These are phyloP conservation scores for Trichoplusia ni DNA, from an alignment of 1,140 invertebrate species.

Conservation along the genomic window DNA sequence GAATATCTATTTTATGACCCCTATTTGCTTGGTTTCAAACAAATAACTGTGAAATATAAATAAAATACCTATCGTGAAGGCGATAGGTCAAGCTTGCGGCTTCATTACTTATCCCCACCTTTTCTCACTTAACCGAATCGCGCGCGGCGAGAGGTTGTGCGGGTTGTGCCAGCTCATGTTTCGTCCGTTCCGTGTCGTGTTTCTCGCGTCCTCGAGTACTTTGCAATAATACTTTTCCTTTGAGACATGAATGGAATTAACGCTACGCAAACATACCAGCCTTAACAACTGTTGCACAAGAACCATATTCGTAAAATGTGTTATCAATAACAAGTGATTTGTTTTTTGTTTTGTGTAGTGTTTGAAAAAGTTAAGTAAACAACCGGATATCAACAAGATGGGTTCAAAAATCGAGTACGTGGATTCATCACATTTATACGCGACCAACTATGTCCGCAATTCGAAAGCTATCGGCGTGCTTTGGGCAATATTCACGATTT, in stretches of 20 bases:
- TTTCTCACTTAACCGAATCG: constrained; percentile 56
- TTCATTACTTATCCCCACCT: constrained; percentile 69
- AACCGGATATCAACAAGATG: constrained; percentile 82
- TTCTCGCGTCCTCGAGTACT: constrained; percentile 60
- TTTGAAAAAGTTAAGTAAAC: constrained; percentile 41
- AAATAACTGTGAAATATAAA: neutral
- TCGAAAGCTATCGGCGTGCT: constrained; percentile 97
- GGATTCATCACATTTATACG: constrained; percentile 93
- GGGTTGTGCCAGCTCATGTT: constrained; percentile 57
- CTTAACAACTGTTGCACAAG: constrained; percentile 22
- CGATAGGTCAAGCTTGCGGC: constrained; percentile 56
- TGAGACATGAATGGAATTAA: constrained; percentile 47
- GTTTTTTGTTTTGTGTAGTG: constrained; percentile 45
- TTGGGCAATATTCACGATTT: constrained; percentile 98
- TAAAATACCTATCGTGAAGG: neutral
- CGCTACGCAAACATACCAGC: constrained; percentile 8
- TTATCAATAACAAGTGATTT: constrained; percentile 35
- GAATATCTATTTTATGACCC: no score
- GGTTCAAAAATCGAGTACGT: constrained; percentile 95
- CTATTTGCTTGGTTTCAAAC: no score
- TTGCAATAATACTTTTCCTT: constrained; percentile 54
- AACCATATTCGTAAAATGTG: constrained; percentile 32
- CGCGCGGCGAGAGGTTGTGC: constrained; percentile 65
- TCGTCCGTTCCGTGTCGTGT: constrained; percentile 61
- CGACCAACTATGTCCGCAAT: constrained; percentile 96